Percentiles rank a stretch among this genome's conserved stretches.
Evolutionary conservation across 2,113 vertebrate genomes (phyloP).

Genomic region (Psophia crepitans): DNA sequence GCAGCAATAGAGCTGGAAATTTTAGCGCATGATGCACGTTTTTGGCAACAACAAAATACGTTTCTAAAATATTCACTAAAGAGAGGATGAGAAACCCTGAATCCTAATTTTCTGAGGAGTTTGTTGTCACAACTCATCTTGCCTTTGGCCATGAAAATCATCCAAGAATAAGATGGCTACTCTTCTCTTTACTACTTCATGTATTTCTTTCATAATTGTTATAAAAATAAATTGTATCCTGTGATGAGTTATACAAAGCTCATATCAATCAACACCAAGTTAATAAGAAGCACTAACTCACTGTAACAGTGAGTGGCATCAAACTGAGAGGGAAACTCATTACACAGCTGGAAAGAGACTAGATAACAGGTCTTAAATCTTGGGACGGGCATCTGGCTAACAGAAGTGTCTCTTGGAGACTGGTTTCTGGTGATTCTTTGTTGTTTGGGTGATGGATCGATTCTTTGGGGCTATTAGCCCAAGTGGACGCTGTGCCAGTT

Average conservation of each 20-base stretch:
- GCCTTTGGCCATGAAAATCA: not conserved
- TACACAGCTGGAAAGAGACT: not conserved
- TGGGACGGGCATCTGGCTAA: not conserved
- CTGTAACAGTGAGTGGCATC: not conserved
- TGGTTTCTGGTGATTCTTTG: not conserved
- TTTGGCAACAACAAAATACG: not conserved
- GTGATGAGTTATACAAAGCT: not conserved
- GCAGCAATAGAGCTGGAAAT: not conserved
- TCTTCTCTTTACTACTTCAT: not conserved
- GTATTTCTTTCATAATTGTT: not conserved
- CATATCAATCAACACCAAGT: not conserved
- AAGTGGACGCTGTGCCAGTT: not conserved
- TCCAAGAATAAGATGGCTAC: not conserved
- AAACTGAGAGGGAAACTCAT: not conserved
- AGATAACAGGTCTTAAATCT: not conserved
- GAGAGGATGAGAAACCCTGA: not conserved
- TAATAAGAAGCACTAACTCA: not conserved
- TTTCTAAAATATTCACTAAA: slow-evolving; percentile 31
- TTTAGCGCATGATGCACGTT: not conserved
- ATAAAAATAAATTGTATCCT: not conserved
- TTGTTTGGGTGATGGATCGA: not conserved
- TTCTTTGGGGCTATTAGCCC: not conserved
- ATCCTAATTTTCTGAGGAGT: not conserved
- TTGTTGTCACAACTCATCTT: not conserved
- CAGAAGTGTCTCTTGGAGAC: not conserved